Base-by-base conservation (phyloP, 2,113 vertebrate species). In the Dunckerocampus dactyliophorus region DNA sequence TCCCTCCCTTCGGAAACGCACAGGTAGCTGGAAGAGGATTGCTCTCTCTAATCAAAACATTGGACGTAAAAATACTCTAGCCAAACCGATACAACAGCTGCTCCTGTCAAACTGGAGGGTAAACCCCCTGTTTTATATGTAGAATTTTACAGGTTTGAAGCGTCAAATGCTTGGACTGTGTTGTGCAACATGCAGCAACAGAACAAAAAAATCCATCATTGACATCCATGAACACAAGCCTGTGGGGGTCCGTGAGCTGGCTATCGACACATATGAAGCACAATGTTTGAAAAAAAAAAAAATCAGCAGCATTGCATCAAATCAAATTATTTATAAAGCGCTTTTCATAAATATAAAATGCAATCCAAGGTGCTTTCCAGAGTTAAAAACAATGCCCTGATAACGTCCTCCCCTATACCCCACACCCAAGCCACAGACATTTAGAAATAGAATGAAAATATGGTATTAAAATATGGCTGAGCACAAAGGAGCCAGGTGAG, bases 11-110 rank as follows among this genome's bases (percentile, higher is more conserved):
- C 75, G 67, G 45, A 79, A 77, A 83, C 74, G 75, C 71, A 62
- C 80, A 88, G 76, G 82, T 81, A 80, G 72, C 77, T 71, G 78
- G 67, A 80, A 63, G 60, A 61, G 77, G 50, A 71, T 72, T 59
- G 47, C 52, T 54, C 48, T 6, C 55, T 15, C 50, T 63, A 76
- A 75, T 76, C 69, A 72, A 85, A 85, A 80, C 59, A 74, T 60
- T 55, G 53, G 28, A 62, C 51, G 67, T 68, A 67, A 73, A 82
- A 74, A 76, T 77, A 81, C 46, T 62, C 6, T 12, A 13, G 62
- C 64, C 71, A 75, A 72, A 81, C 67, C 55, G 60, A 59, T 42
- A 21, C 17, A 77, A 57, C 72, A 80, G 68, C 65, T 77, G 52
- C 69, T 62, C 47, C 9, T 1, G 65, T 39, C 66, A 19, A 72